phyloP scores from a whole-genome alignment of 2,888 invertebrate species.

The Cheilosia urbana region DNA sequence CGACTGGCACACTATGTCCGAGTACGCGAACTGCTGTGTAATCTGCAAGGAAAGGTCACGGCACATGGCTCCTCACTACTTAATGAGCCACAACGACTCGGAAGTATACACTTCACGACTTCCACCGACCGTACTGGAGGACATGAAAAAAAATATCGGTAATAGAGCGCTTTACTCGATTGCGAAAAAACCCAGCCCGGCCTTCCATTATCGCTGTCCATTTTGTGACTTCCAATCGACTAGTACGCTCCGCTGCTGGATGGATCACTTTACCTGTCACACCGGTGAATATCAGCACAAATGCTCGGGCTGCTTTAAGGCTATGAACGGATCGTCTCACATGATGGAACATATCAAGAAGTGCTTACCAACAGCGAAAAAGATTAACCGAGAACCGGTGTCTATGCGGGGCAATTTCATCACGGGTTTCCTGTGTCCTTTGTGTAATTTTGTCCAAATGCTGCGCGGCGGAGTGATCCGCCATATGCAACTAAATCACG shows the following conservation, averaged over 20 bases:
- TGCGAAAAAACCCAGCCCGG: conserved; percentile 39
- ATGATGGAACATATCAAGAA: conserved; percentile 72
- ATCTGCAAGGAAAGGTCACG: conserved; percentile 77
- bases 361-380: conserved; percentile 52
- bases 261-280: conserved; percentile 90
- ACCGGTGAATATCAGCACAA: conserved; percentile 90
- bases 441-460: conserved; percentile 90
- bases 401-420: conserved; percentile 48
- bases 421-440: conserved; percentile 87
- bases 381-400: conserved; percentile 34
- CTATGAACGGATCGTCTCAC: conserved; percentile 36
- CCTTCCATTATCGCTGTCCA: conserved; percentile 78
- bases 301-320: conserved; percentile 86
- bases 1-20: conserved; percentile 80
- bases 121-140: conserved; percentile 77
- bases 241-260: conserved; percentile 77
- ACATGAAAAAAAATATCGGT: conserved; percentile 76
- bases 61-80: conserved; percentile 81
- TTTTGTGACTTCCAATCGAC: conserved; percentile 79
- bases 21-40: conserved; percentile 77
- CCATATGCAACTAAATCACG: conserved; percentile 85
- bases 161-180: conserved; percentile 61
- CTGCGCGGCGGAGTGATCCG: conserved; percentile 86
- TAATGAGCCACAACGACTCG: conserved; percentile 76
- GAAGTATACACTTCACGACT: conserved; percentile 80